Evolutionary conservation across 2,113 vertebrate genomes (phyloP).

Genomic region (Lepus americanus): DNA sequence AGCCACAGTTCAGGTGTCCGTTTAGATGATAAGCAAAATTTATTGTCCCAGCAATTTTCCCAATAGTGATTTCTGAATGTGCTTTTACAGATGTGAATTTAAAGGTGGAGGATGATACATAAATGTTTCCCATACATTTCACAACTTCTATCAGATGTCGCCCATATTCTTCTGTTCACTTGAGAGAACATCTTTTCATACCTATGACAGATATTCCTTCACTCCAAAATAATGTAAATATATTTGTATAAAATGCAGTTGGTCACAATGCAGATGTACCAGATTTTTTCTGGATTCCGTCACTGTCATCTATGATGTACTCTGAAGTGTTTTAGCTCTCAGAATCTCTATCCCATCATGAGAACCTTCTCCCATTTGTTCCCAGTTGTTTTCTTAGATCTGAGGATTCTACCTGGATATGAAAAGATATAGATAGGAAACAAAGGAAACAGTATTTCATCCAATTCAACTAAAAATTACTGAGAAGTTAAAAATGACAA

Average conservation of each 20-base stretch:
- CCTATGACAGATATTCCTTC: neutral
- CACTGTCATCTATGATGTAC: neutral
- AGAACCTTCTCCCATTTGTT: neutral
- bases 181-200: neutral
- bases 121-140: neutral
- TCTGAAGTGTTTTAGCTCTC: neutral
- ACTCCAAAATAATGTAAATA: conserved; percentile 16
- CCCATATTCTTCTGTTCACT: neutral
- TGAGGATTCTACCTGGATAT: neutral
- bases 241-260: neutral
- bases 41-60: neutral
- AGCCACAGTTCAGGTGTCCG: neutral
- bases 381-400: neutral
- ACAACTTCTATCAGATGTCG: neutral
- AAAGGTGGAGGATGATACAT: neutral
- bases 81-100: neutral
- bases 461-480: neutral
- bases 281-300: neutral
- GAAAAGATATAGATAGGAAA: neutral
- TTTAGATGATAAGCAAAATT: neutral
- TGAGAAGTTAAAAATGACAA: neutral
- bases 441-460: neutral
- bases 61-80: neutral
- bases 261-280: neutral
- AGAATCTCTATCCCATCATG: neutral